Evolutionary conservation across 2,888 invertebrate genomes (phyloP), one percentile per base, ranked within the genome.

Genomic region (Lacanobia oleracea): DNA sequence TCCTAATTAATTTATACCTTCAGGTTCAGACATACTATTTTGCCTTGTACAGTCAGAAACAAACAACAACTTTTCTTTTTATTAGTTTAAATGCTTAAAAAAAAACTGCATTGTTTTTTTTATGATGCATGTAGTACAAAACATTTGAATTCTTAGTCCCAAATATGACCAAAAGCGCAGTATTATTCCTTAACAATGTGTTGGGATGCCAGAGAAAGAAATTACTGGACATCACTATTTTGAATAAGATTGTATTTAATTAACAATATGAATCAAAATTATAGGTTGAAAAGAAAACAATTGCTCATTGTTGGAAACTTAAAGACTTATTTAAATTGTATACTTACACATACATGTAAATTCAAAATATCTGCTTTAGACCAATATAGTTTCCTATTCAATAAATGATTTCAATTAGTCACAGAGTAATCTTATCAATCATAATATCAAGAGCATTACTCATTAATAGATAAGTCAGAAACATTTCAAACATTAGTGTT

Each of bases 341-440:
- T 23, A 33, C 4, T 2, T 53, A 27, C 10, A 4, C 3, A 6
- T 1, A n/a, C 5, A 63, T 27, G 5, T 59, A 6, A 37, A 60
- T 37, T 12, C 9, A 45, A 5, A 51, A 37, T 51, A 59, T n/a
- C 2, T 14, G 33, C 23, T 51, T 21, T 48, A 51, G 10, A 48
- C 2, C 23, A 23, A 23, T 64, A 53, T 21, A 54, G 67, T 64
- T 27, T 37, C 9, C 9, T 54, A 48, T 72, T 65, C 10, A 18
- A 43, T 59, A 71, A 69, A 72, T 59, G 5, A 68, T 72, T 71
- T 60, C 21, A 72, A 51, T 74, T 75, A 85, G 60, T 85, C 82
- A 82, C 60, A 60, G 14, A 51, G 33, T 48, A 73, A 83, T 83
- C 75, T 82, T 73, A 82, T 82, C 82, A 73, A 75, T 23, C n/a